A percentile compares a stretch with the other conserved stretches of the same genome.
Evolutionary conservation across 2,113 vertebrate genomes (phyloP).

Genomic region (Dromas ardeola): DNA sequence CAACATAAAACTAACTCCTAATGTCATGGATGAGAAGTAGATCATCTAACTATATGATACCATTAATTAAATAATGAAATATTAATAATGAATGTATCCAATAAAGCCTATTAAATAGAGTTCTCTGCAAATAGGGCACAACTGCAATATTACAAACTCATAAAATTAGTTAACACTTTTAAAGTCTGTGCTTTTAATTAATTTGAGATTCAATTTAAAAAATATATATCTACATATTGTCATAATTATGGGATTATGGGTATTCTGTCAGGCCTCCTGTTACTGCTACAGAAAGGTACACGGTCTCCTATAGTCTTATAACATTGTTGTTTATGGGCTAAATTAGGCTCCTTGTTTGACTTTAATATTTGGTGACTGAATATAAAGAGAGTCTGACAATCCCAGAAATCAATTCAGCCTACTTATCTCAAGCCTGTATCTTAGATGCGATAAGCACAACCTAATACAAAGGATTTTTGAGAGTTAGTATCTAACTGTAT

Average conservation of each 20-base stretch:
- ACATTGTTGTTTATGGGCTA: background rate
- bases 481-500: background rate
- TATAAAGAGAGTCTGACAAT: background rate
- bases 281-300: background rate
- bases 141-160: background rate
- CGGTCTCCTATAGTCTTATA: background rate
- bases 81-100: background rate
- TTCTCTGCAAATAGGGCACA: background rate
- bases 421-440: background rate
- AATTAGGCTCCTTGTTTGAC: background rate
- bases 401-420: background rate
- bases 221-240: background rate
- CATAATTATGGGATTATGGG: background rate
- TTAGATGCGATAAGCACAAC: background rate
- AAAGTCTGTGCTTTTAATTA: background rate
- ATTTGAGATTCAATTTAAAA: background rate
- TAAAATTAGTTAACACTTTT: background rate
- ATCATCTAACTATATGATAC: background rate
- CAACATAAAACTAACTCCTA: background rate
- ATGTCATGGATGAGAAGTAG: background rate
- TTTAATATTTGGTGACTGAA: background rate
- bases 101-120: background rate
- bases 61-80: background rate
- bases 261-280: background rate
- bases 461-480: background rate